Conservation (phyloP, 2,797 vertebrate species). For the Coccyzus lansbergi region DNA sequence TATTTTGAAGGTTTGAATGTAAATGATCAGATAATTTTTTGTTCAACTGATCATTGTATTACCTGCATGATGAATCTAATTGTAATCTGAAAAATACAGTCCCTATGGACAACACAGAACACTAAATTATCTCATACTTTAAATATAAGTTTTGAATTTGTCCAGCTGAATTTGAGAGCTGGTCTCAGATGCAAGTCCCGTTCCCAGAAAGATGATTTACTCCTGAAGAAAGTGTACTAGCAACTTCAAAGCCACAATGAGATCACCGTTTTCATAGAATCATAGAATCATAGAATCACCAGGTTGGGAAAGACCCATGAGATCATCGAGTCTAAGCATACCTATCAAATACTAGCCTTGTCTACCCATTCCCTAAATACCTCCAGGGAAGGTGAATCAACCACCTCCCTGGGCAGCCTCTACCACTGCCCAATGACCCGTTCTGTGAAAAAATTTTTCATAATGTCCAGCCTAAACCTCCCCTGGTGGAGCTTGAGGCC, state of each 20-base stretch:
- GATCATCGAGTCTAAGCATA: no score
- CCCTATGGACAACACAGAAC: background rate
- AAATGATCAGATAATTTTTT: background rate
- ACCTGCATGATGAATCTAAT: background rate
- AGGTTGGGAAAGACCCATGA: no score
- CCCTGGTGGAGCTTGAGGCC: no score
- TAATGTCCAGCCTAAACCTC: no score
- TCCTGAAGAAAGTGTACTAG: background rate
- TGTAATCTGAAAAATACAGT: background rate
- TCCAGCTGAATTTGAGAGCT: background rate
- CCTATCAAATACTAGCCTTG: no score
- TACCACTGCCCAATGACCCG: no score
- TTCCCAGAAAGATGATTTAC: background rate
- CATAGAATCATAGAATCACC: no score
- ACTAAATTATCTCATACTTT: background rate
- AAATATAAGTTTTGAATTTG: background rate
- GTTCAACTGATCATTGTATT: background rate
- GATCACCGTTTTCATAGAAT: background rate
- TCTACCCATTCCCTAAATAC: no score
- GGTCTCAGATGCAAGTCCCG: background rate
- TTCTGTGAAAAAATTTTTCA: no score
- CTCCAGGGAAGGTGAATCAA: no score
- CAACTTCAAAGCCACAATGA: background rate
- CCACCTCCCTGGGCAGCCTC: no score
- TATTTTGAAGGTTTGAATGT: background rate